A percentile compares a stretch with the other conserved stretches of the same genome.
phyloP scores from a whole-genome alignment of 2,888 invertebrate species.

The Hecatera dysodea region DNA sequence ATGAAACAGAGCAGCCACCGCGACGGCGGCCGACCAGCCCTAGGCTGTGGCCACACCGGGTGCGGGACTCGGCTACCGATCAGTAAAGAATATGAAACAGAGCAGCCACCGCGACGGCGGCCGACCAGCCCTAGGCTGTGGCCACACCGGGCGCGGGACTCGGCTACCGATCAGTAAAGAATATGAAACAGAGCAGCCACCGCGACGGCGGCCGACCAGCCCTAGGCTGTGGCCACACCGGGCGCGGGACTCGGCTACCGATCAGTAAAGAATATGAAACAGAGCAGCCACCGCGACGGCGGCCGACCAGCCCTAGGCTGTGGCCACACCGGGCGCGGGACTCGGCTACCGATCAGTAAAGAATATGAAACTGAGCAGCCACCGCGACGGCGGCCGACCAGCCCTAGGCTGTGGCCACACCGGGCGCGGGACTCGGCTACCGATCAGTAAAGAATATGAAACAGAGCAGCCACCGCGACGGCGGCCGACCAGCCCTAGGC shows the following conservation, averaged over 20 bases:
- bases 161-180: no score
- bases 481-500: not conserved
- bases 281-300: not conserved
- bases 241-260: no score
- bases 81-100: constrained; percentile 12
- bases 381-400: not conserved
- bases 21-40: not conserved
- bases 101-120: not conserved
- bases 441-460: not conserved
- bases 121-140: not conserved
- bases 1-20: not conserved
- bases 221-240: not conserved
- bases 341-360: no score
- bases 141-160: not conserved
- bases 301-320: not conserved
- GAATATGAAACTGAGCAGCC: constrained; percentile 13
- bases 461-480: constrained; percentile 11
- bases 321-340: not conserved
- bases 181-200: constrained; percentile 15
- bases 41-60: not conserved
- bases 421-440: no score
- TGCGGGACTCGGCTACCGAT: no score
- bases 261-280: constrained; percentile 9
- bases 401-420: not conserved
- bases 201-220: not conserved